Conservation (phyloP, 2,888 invertebrate species). For the Diaperis boleti region DNA sequence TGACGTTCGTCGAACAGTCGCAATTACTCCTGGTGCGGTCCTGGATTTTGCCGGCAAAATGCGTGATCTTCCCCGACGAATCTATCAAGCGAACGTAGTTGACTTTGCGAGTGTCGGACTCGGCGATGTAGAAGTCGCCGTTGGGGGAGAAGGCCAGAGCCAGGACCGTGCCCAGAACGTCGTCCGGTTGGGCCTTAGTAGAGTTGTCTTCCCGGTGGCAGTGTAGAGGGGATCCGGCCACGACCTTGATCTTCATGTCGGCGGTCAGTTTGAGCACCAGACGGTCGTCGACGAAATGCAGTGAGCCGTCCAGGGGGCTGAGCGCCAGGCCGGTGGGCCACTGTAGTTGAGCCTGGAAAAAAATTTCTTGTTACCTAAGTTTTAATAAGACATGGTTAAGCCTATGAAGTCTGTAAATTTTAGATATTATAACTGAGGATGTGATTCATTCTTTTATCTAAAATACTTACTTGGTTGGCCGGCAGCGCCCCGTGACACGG, state of each 20-base stretch:
- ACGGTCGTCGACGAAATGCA: constrained; percentile 96
- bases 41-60: constrained; percentile 91
- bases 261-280: constrained; percentile 91
- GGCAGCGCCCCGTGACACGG: constrained; percentile 91
- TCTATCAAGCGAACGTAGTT: constrained; percentile 88
- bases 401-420: no score
- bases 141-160: constrained; percentile 92
- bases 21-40: constrained; percentile 68
- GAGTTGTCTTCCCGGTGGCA: constrained; percentile 72
- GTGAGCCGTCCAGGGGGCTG: constrained; percentile 92
- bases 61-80: constrained; percentile 89
- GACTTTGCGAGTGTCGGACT: constrained; percentile 88
- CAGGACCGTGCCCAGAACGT: constrained; percentile 81
- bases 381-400: not conserved
- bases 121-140: constrained; percentile 93
- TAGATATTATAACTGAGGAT: no score
- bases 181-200: constrained; percentile 52
- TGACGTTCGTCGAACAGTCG: constrained; percentile 71
- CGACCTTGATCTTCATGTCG: constrained; percentile 91
- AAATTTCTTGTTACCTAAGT: no score
- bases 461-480: constrained; percentile 79
- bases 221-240: constrained; percentile 94
- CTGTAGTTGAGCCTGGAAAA: constrained; percentile 82
- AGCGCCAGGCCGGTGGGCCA: constrained; percentile 98
- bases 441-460: no score